Percentiles rank a stretch among this genome's conserved stretches.
These are phyloP conservation scores for Penaeus japonicus DNA, from an alignment of 1,140 invertebrate genomes.

Conservation along the genomic window DNA sequence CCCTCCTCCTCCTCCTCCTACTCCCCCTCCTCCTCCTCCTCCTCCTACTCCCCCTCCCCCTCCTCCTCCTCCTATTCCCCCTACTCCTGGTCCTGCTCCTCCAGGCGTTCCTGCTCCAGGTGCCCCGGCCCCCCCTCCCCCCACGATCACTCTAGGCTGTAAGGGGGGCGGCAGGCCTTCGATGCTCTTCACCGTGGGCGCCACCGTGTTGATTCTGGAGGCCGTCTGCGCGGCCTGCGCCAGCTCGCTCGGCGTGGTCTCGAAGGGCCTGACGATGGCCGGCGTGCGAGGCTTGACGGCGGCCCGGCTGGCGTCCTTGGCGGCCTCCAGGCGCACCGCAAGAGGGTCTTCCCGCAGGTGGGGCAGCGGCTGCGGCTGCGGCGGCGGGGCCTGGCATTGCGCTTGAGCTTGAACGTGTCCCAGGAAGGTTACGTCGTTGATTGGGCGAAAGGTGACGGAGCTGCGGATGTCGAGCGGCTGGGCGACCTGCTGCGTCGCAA, in stretches of 20 bases:
- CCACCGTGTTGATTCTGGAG: slow-evolving; percentile 14
- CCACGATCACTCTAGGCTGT: slow-evolving; percentile 31
- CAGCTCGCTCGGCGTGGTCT: slow-evolving; percentile 35
- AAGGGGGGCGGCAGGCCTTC: neutral
- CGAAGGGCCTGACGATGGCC: slow-evolving; percentile 44
- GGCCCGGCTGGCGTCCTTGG: slow-evolving; percentile 19
- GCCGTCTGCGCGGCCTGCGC: slow-evolving; percentile 16
- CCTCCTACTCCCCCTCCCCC: neutral
- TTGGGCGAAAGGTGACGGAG: slow-evolving; percentile 40
- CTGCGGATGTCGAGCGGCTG: slow-evolving; percentile 41
- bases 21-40: neutral
- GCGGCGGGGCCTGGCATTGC: slow-evolving; percentile 3
- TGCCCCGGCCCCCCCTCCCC: neutral
- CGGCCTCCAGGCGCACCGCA: slow-evolving; percentile 13
- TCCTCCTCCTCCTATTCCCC: neutral
- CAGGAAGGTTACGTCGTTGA: slow-evolving; percentile 48
- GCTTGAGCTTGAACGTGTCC: slow-evolving; percentile 37
- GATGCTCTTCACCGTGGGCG: slow-evolving; percentile 28
- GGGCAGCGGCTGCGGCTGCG: neutral
- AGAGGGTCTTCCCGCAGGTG: slow-evolving; percentile 31
- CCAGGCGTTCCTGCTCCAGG: neutral
- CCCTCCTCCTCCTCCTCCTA: too few relatives aligned
- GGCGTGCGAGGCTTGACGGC: slow-evolving; percentile 39
- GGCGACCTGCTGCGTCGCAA: slow-evolving; percentile 45
- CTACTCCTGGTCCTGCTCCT: neutral